A percentile compares a stretch with the other conserved stretches of the same genome.
Evolutionary conservation across 2,888 invertebrate genomes (phyloP).

Genomic region (Hylaea fasciaria): DNA sequence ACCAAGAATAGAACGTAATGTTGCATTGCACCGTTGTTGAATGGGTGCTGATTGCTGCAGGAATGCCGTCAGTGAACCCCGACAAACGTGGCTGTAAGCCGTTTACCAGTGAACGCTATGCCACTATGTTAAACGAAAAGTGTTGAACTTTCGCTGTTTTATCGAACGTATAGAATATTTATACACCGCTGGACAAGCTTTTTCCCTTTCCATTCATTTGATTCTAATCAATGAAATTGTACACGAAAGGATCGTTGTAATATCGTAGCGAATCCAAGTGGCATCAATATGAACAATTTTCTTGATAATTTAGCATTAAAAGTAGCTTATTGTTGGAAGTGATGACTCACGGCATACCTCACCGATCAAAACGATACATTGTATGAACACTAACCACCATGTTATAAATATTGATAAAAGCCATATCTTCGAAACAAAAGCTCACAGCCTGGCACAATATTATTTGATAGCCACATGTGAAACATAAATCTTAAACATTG

Average conservation of each 20-base stretch:
- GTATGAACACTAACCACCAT: constrained; percentile 41
- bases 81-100: constrained; percentile 9
- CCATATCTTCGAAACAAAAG: constrained; percentile 37
- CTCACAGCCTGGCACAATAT: constrained; percentile 17
- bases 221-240: no score
- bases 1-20: constrained; percentile 30
- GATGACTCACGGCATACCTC: constrained; percentile 32
- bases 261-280: no score
- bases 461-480: constrained; percentile 26
- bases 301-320: no score
- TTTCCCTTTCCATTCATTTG: background rate
- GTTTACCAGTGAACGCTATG: constrained; percentile 7
- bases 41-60: constrained; percentile 26
- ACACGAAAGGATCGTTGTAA: no score
- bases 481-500: constrained; percentile 14
- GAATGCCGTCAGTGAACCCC: constrained; percentile 2
- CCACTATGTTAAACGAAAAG: background rate
- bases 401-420: constrained; percentile 37
- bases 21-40: constrained; percentile 19
- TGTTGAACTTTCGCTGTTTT: background rate
- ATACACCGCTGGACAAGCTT: background rate
- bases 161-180: background rate
- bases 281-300: no score
- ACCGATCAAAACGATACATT: constrained; percentile 44
- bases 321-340: no score